phyloP scores from a whole-genome alignment of 2,797 vertebrate genomes.

The Falco berigora region DNA sequence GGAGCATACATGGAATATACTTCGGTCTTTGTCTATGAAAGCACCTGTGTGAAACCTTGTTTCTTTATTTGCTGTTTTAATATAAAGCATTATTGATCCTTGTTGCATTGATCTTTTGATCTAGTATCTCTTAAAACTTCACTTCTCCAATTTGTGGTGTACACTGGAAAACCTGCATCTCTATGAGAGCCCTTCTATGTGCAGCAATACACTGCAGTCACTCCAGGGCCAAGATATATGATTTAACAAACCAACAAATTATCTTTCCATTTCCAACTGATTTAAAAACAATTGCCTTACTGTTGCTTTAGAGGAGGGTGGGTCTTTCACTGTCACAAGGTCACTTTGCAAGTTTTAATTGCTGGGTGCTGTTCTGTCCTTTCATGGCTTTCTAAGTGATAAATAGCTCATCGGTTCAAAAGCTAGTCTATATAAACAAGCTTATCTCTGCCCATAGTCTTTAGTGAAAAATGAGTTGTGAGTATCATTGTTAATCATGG shows the following conservation, averaged over 20 bases:
- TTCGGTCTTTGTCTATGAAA: neutral
- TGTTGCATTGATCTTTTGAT: neutral
- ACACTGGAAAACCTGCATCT: neutral
- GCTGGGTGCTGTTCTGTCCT: conserved; percentile 76
- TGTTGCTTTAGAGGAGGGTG: conserved; percentile 49
- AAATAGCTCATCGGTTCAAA: conserved; percentile 85
- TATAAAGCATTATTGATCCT: neutral
- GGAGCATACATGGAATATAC: neutral
- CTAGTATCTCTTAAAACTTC: neutral
- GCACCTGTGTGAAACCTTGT: neutral
- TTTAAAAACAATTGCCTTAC: conserved; percentile 57
- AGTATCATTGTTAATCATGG: conserved; percentile 93
- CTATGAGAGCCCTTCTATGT: neutral
- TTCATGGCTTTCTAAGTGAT: conserved; percentile 78
- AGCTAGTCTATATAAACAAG: conserved; percentile 89
- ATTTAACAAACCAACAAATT: conserved; percentile 63
- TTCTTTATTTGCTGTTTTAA: neutral
- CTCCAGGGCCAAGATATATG: conserved; percentile 23
- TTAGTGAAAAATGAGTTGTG: conserved; percentile 89
- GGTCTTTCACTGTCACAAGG: conserved; percentile 78
- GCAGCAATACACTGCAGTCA: neutral
- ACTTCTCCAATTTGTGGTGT: neutral
- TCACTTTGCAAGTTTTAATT: conserved; percentile 83
- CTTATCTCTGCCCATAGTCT: conserved; percentile 85
- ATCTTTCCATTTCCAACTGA: conserved; percentile 63